Base-by-base conservation (phyloP, 1,140 invertebrate species). In the Drosophila busckii region DNA sequence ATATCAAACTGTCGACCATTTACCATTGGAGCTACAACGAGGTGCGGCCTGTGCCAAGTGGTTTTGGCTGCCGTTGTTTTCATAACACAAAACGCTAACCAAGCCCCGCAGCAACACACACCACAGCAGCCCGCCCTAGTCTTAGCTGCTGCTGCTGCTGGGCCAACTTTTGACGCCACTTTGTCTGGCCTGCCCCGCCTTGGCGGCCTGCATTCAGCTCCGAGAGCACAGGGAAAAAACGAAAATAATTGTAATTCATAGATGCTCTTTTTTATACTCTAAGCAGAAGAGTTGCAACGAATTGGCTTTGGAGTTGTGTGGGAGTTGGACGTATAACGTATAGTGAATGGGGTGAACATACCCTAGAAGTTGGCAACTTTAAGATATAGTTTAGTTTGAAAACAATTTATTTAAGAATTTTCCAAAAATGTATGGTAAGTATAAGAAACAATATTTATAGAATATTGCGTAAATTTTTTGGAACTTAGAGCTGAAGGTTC, bases 1-100 rank as follows among this genome's bases (percentile, higher is more conserved):
- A 80, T 80, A 80, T 80, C 73, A 80, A 80, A 80, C 75, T 82
- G 75, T 80, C 75, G 73, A 82, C 75, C 68, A 82, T 80, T 73
- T 80, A 80, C 56, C 73, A 78, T 68, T 50, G 53, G 48, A 55
- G 53, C 56, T 67, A 76, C 73, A 76, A 59, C 71, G 52, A 80
- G 71, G 58, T 82, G 73, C 75, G 49, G 68, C 48, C 64, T 55
- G 55, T 80, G 73, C 73, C 73, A 80, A 80, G 75, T 80, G 73
- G 75, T 80, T 80, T 80, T 80, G 75, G 73, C 73, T 65, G 75
- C 58, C 64, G 75, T 82, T 80, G 73, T 82, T 80, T 80, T 80
- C 68, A 80, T 78, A 78, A 73, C 73, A 76, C 40, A 28, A 32
- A 16, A 19, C 37, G 34, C 17, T n/a, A 12, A 2, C 2, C 8